A percentile compares a stretch with the other conserved stretches of the same genome.
Evolutionary conservation across 1,140 invertebrate genomes (phyloP).

Genomic region (Diachasma alloeum): DNA sequence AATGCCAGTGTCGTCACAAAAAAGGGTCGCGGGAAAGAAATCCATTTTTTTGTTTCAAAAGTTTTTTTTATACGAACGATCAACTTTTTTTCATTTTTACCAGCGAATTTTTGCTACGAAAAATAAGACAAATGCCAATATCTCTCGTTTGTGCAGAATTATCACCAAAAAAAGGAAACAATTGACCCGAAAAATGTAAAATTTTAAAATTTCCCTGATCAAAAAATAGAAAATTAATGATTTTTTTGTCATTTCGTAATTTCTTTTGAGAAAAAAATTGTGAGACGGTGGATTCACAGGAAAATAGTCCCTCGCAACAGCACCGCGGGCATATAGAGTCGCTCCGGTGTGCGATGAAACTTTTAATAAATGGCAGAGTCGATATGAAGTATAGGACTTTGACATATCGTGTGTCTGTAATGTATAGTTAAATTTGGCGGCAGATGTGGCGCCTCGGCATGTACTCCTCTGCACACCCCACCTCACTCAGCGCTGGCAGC

Average conservation of each 20-base stretch:
- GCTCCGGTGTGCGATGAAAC: constrained; percentile 59
- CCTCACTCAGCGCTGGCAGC: not conserved
- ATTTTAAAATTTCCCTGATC: too few species aligned
- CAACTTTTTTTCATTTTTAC: too few species aligned
- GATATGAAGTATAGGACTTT: constrained; percentile 68
- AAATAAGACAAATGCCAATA: too few species aligned
- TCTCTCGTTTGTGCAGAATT: too few species aligned
- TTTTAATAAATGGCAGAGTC: constrained; percentile 67
- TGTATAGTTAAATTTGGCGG: constrained; percentile 67
- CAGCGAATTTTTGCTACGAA: too few species aligned
- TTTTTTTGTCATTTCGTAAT: too few species aligned
- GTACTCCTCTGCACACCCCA: constrained; percentile 42
- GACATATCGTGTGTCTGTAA: constrained; percentile 68
- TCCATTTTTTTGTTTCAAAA: constrained; percentile 17
- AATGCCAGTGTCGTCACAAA: constrained; percentile 48
- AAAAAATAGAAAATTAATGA: too few species aligned
- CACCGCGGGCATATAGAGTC: not conserved
- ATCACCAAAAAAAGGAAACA: too few species aligned
- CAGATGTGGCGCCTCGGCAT: constrained; percentile 56
- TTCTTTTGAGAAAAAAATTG: not conserved
- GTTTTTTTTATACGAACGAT: not conserved
- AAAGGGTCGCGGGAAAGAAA: constrained; percentile 30
- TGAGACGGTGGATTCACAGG: not conserved
- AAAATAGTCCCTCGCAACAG: not conserved
- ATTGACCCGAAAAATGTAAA: too few species aligned